Percentiles rank a stretch among this genome's conserved stretches.
phyloP scores from a whole-genome alignment of 2,888 invertebrate species.

The Parthenolecanium corni region DNA sequence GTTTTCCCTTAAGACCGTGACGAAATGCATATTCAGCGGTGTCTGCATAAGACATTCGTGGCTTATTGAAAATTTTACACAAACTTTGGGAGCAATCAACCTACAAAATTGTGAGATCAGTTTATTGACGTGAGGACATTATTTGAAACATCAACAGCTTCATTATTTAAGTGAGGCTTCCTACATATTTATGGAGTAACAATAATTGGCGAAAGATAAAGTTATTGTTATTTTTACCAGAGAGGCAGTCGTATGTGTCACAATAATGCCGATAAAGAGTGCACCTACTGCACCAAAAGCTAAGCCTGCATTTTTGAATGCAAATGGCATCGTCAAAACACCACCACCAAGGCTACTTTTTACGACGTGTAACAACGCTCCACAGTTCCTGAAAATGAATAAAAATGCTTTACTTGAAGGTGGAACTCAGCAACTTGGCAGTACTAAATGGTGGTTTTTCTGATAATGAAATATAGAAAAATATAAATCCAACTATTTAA shows the following conservation, averaged over 20 bases:
- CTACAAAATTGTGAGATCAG: constrained; percentile 10
- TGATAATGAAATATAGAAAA: too few relatives aligned
- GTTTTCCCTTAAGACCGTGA: constrained; percentile 18
- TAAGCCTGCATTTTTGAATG: constrained; percentile 22
- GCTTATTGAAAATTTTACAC: constrained; percentile 15
- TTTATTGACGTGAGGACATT: too few relatives aligned
- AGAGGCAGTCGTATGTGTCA: constrained; percentile 20
- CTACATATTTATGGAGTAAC: too few relatives aligned
- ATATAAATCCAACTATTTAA: too few relatives aligned
- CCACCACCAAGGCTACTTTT: constrained; percentile 19
- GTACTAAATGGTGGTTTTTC: too few relatives aligned
- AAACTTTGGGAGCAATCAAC: constrained; percentile 17
- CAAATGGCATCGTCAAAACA: constrained; percentile 16
- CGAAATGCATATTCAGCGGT: constrained; percentile 27
- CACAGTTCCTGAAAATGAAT: constrained; percentile 6
- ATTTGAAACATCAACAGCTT: too few relatives aligned
- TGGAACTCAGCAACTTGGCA: too few relatives aligned
- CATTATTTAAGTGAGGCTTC: too few relatives aligned
- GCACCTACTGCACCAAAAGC: background rate
- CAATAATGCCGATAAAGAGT: constrained; percentile 12
- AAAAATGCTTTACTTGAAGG: background rate
- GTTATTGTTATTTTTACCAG: constrained; percentile 6
- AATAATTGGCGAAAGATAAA: too few relatives aligned
- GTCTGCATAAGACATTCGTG: constrained; percentile 12
- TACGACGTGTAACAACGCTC: constrained; percentile 11